These are phyloP conservation scores for Clepsis dumicolana DNA, from an alignment of 2,888 invertebrate genomes.

Conservation along the genomic window DNA sequence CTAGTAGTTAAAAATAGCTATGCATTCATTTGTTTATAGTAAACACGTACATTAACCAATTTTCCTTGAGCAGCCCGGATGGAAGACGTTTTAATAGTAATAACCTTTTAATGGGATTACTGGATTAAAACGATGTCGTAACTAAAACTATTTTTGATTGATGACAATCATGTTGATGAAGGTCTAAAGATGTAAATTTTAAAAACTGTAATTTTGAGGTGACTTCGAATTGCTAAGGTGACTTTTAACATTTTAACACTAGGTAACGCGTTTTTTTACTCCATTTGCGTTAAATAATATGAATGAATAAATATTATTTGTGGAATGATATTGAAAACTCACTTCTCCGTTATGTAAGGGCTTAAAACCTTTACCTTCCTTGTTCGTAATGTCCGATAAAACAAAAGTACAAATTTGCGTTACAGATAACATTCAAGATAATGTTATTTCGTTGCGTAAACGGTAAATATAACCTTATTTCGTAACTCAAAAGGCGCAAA, in stretches of 20 bases:
- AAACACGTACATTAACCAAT: slow-evolving; percentile 19
- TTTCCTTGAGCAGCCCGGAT: slow-evolving; percentile 25
- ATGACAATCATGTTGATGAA: neutral
- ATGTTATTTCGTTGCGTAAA: slow-evolving; percentile 5
- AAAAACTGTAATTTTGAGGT: neutral
- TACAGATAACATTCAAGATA: slow-evolving; percentile 1
- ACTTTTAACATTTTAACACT: too few species aligned
- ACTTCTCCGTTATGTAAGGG: neutral
- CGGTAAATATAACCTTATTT: slow-evolving; percentile 24
- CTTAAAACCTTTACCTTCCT: neutral
- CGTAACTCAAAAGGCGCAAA: slow-evolving; percentile 10
- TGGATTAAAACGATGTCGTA: slow-evolving; percentile 20
- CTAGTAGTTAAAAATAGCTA: slow-evolving; percentile 9
- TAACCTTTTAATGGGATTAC: slow-evolving; percentile 21
- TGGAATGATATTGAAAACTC: neutral
- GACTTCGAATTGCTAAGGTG: neutral
- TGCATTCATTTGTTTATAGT: slow-evolving; percentile 15
- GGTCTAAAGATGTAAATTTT: neutral
- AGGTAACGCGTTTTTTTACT: too few species aligned
- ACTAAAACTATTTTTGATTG: slow-evolving; percentile 22
- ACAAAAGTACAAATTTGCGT: neutral
- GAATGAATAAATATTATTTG: neutral
- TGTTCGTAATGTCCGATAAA: neutral
- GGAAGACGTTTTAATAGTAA: slow-evolving; percentile 11
- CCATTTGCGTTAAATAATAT: too few species aligned